A percentile compares a stretch with the other conserved stretches of the same genome.
phyloP scores from a whole-genome alignment of 1,140 invertebrate genomes.

The Zaprionus davidi region DNA sequence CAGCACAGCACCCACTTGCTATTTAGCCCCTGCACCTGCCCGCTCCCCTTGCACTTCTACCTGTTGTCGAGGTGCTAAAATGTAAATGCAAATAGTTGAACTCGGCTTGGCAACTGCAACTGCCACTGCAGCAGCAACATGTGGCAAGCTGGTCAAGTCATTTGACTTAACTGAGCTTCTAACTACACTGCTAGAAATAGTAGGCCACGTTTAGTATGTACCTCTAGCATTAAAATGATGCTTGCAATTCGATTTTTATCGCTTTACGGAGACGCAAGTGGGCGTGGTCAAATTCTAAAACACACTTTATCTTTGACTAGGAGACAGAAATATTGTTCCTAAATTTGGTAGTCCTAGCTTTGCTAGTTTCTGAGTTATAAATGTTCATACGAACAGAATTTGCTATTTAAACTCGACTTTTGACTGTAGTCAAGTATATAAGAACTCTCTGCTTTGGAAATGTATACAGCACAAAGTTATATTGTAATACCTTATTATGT shows the following conservation, averaged over 20 bases:
- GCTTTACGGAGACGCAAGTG: no score
- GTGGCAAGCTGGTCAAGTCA: slow-evolving; percentile 60
- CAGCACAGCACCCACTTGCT: background rate
- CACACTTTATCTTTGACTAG: no score
- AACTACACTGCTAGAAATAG: slow-evolving; percentile 5
- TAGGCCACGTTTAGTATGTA: background rate
- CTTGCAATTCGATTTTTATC: no score
- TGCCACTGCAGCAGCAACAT: slow-evolving; percentile 32
- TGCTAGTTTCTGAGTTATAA: background rate
- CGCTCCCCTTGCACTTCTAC: background rate
- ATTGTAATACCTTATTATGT: no score
- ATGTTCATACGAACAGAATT: background rate
- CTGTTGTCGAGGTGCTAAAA: slow-evolving; percentile 72
- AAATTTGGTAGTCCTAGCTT: background rate
- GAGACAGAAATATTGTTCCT: no score
- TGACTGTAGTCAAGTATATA: no score
- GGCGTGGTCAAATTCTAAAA: no score
- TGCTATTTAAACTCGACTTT: no score
- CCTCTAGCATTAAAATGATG: no score
- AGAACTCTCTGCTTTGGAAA: no score
- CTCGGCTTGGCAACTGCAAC: slow-evolving; percentile 36
- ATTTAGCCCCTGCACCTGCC: background rate
- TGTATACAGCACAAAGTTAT: no score
- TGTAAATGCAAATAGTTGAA: slow-evolving; percentile 77
- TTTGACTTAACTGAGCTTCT: slow-evolving; percentile 48